Base-by-base conservation (phyloP, 2,797 vertebrate genomes). In the Gastrophryne carolinensis region DNA sequence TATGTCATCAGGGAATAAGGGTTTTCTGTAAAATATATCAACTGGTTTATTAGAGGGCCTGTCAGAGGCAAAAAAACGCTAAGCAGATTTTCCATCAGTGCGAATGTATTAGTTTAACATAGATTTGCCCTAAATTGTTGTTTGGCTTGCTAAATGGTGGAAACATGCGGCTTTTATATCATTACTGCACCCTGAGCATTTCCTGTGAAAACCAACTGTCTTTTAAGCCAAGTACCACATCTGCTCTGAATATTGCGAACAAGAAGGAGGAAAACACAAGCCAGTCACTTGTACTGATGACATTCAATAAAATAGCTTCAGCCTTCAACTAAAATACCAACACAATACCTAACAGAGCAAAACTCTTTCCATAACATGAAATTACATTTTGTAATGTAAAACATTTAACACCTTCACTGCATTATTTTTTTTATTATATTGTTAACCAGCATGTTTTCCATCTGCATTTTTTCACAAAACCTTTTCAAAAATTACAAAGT, bases 161-260 rank as follows among this genome's bases (percentile, higher is more conserved):
- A 84, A 84, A 86, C 80, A 84, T 82, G 73, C 69, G 81, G 81
- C 86, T 83, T 85, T 84, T 84, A 85, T 81, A 81, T 83, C 82
- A 86, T 84, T 79, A 83, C 80, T 80, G 83, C 83, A 82, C 80
- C 81, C 79, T 65, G 81, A 76, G 80, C 79, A 78, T 80, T 84
- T 87, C 82, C 85, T 85, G 82, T 81, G 57, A 81, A 81, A 0
- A 5, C 81, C 83, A 83, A 86, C 79, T 79, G 81, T 81, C 81
- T 49, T 73, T 66, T 54, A 30, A 82, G 82, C 82, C 80, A 84
- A 86, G 79, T 73, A 81, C 83, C 84, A 87, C 82, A 85, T 87
- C 85, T 84, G 84, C 70, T 87, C 81, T 79, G 77, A 81, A 82
- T 83, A 81, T 82, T 81, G 76, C 69, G 81, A 84, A 85, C 84